Conservation (phyloP, 2,797 vertebrate genomes). For the Hapalemur alaotrensis region DNA sequence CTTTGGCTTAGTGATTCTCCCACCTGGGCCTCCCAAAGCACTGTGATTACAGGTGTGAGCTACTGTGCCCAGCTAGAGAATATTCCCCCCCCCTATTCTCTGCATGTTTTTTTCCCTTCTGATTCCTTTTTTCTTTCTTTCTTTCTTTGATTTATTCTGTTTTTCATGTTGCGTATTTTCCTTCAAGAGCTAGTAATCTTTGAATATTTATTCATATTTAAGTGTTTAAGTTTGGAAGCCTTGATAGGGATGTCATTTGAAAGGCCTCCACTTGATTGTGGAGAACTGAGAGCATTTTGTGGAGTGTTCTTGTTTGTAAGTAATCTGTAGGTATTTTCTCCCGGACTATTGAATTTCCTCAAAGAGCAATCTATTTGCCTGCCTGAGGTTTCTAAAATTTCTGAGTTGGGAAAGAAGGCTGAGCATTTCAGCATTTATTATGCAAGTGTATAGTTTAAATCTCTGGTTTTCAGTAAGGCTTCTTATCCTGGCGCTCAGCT, state of each 20-base stretch:
- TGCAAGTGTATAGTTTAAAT: background rate
- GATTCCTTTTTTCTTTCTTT: background rate
- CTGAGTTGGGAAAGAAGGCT: background rate
- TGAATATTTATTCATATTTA: background rate
- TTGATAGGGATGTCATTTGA: background rate
- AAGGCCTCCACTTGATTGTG: background rate
- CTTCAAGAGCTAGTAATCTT: background rate
- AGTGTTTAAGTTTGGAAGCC: background rate
- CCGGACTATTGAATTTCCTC: background rate
- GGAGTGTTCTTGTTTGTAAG: background rate
- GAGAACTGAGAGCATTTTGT: background rate
- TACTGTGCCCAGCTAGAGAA: background rate
- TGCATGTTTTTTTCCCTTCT: background rate
- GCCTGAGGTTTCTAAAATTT: background rate
- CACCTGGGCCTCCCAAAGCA: background rate
- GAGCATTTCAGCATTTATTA: background rate
- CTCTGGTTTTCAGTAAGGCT: background rate
- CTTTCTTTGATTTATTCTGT: background rate
- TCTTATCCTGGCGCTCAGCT: background rate
- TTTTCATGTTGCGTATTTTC: background rate
- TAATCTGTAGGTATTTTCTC: background rate
- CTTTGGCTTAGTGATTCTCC: too few relatives aligned
- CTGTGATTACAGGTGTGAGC: background rate
- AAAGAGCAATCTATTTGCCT: background rate
- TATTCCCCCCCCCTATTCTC: background rate